Conservation (phyloP, 2,797 vertebrate genomes). For the Paguma larvata region DNA sequence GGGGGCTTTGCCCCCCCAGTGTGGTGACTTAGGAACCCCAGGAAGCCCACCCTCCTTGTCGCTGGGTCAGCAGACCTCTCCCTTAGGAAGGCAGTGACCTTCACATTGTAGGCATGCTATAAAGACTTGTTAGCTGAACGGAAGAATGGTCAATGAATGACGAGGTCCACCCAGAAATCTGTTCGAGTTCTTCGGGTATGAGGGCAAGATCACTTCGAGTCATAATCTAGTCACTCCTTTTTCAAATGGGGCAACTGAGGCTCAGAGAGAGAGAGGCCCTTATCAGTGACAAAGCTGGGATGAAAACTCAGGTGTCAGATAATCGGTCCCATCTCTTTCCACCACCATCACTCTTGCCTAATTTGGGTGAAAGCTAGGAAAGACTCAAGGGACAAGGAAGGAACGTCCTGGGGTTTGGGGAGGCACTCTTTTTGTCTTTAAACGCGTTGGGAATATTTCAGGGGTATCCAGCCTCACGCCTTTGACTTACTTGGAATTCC, state of each 20-base stretch:
- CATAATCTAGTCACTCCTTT: not conserved
- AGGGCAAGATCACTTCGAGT: not conserved
- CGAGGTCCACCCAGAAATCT: not conserved
- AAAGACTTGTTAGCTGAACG: not conserved
- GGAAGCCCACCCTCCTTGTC: not conserved
- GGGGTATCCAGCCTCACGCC: not conserved
- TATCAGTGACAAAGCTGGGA: not conserved
- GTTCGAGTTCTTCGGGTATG: too few species aligned
- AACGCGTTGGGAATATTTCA: not conserved
- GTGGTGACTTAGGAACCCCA: constrained; percentile 1
- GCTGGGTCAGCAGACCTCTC: not conserved
- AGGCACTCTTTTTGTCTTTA: not conserved
- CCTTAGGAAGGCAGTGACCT: not conserved
- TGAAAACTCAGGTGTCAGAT: not conserved
- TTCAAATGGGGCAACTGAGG: not conserved
- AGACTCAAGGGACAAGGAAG: not conserved
- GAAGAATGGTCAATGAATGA: not conserved
- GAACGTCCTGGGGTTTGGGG: not conserved
- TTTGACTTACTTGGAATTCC: constrained; percentile 54
- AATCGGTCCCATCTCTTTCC: not conserved
- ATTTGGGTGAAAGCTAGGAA: not conserved
- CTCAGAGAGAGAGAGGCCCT: not conserved
- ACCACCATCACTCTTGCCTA: not conserved
- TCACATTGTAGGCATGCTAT: not conserved
- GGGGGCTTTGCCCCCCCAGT: not conserved